phyloP scores from a whole-genome alignment of 30 jellyfish, hydroid and myxozoan genomes.

The Nemopilema nomurai region DNA sequence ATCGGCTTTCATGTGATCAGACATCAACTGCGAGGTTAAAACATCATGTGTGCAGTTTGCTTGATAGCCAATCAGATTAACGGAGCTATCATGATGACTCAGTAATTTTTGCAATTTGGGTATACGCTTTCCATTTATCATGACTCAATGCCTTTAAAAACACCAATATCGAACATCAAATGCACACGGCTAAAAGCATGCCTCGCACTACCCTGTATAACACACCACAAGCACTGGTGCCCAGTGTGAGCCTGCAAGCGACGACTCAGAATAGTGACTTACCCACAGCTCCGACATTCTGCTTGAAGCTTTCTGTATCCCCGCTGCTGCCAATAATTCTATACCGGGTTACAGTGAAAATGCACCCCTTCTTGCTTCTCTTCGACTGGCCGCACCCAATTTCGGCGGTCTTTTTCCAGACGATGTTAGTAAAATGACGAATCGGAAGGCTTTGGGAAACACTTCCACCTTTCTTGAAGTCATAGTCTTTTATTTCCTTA shows the following conservation, averaged over 20 bases:
- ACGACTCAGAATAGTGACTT: neutral
- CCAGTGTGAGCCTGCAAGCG: neutral
- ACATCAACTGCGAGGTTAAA: too few relatives aligned
- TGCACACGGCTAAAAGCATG: too few relatives aligned
- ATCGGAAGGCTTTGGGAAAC: constrained; percentile 18
- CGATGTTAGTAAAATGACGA: constrained; percentile 81
- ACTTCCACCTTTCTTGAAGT: constrained; percentile 66
- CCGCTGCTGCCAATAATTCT: constrained; percentile 84
- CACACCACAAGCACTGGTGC: neutral
- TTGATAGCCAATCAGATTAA: too few relatives aligned
- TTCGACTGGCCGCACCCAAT: constrained; percentile 92
- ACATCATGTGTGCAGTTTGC: too few relatives aligned
- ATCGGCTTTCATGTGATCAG: too few relatives aligned
- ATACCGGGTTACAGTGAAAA: constrained; percentile 73
- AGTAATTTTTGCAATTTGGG: too few relatives aligned
- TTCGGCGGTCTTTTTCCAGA: constrained; percentile 81
- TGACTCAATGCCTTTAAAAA: too few relatives aligned
- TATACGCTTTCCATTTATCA: too few relatives aligned
- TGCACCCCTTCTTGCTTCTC: constrained; percentile 60
- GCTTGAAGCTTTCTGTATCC: constrained; percentile 38
- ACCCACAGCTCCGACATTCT: constrained; percentile 76
- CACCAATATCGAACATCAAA: too few relatives aligned
- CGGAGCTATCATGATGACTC: too few relatives aligned
- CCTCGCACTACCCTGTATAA: too few relatives aligned
- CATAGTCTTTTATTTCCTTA: constrained; percentile 71